Conservation (phyloP, 2,113 vertebrate species). For the Lota lota region DNA sequence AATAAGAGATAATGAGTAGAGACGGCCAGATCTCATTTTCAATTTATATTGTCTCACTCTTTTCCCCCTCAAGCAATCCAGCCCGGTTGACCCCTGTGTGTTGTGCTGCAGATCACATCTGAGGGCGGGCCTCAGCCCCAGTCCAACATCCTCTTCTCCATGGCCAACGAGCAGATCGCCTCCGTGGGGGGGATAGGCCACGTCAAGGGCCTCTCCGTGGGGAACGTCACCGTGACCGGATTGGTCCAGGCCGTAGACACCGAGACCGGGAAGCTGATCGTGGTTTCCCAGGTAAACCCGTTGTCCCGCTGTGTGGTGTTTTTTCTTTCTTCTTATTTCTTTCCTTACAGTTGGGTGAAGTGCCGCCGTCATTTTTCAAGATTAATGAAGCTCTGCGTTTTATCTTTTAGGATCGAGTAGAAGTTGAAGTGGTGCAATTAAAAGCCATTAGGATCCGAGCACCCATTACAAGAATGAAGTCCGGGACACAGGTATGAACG, state of each 20-base stretch:
- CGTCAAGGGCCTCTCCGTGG: conserved; percentile 74
- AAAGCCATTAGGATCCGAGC: conserved; percentile 83
- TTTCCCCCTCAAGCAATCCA: background rate
- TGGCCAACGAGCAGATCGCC: conserved; percentile 75
- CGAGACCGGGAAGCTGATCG: conserved; percentile 85
- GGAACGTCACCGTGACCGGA: conserved; percentile 82
- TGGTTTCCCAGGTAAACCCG: conserved; percentile 84
- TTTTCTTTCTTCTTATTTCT: background rate
- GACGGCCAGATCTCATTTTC: background rate
- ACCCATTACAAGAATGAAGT: conserved; percentile 89
- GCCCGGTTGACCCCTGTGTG: background rate
- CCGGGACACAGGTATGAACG: conserved; percentile 77
- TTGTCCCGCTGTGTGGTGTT: background rate
- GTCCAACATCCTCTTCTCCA: conserved; percentile 90
- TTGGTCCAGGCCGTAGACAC: conserved; percentile 87
- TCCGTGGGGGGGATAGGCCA: conserved; percentile 78
- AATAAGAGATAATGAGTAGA: conserved; percentile 2
- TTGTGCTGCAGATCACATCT: conserved; percentile 81
- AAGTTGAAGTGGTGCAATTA: conserved; percentile 88
- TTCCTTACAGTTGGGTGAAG: background rate
- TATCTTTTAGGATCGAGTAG: conserved; percentile 81
- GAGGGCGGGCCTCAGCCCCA: conserved; percentile 95
- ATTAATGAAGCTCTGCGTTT: background rate
- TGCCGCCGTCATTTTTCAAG: no score
- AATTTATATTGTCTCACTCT: background rate